These are phyloP conservation scores for Anorthoa munda DNA, from an alignment of 2,888 invertebrate genomes.

Conservation along the genomic window DNA sequence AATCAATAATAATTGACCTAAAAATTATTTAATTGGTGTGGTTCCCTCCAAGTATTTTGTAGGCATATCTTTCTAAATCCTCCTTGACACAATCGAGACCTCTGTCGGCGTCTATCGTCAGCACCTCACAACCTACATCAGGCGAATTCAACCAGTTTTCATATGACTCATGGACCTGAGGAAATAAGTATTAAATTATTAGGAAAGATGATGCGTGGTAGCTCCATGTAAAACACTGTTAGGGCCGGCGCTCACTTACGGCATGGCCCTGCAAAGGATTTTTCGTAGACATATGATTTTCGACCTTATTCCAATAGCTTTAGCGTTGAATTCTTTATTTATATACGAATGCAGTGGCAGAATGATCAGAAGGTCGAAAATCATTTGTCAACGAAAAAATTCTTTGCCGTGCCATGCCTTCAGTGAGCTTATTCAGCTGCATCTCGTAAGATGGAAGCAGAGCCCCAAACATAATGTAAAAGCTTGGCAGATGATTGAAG, in stretches of 20 bases:
- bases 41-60: conserved; percentile 87
- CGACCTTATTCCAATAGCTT: too few relatives aligned
- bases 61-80: conserved; percentile 85
- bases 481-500: too few relatives aligned
- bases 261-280: too few relatives aligned
- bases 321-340: too few relatives aligned
- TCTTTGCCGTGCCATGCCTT: too few relatives aligned
- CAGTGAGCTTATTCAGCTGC: too few relatives aligned
- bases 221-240: background rate
- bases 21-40: conserved; percentile 81
- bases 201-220: background rate
- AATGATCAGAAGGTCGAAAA: too few relatives aligned
- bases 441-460: too few relatives aligned
- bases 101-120: conserved; percentile 86
- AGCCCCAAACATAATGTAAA: too few relatives aligned
- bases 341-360: too few relatives aligned
- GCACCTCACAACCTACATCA: conserved; percentile 85
- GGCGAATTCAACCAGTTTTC: conserved; percentile 85
- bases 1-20: background rate
- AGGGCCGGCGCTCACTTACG: background rate
- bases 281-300: too few relatives aligned
- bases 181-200: conserved; percentile 10
- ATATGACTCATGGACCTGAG: conserved; percentile 86
- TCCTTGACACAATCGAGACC: conserved; percentile 77
- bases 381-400: too few relatives aligned